Base-by-base conservation (phyloP, 2,888 invertebrate species). In the Brachypterus glaber region DNA sequence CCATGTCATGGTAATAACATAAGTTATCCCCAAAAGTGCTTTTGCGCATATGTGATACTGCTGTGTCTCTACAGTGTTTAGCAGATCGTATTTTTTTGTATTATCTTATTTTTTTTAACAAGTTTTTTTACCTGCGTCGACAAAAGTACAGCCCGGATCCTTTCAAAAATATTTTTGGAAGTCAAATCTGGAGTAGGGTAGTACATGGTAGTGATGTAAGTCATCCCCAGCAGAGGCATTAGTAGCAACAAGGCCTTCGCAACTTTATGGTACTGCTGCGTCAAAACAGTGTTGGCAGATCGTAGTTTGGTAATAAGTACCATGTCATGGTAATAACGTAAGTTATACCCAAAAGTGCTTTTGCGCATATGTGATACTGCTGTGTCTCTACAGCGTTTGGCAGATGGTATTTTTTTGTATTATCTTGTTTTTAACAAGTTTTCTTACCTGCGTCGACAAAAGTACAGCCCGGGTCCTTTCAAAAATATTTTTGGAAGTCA, bases 301-400 rank as follows among this genome's bases (percentile, higher is more conserved):
- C 91, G 77, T 3, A 93, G 74, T 58, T 95, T 93, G 17, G 91
- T 92, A 58, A 95, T 91, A 46, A 95, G 72, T 34, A 93, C 90
- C 81, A n/a, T n/a, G n/a, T n/a, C 35, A 93, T 73, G 40, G 92
- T 81, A 44, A 91, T 72, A 45, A 93, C 72, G 66, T 95, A 92
- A 2, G 91, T 92, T 50, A 91, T 82, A 32, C 93, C 93, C 45
- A 95, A 74, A 37, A 95, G 74, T 0, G 93, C 93, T 63, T 92
- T 92, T 4, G 87, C 84, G 0, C 90, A 90, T 64, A 90, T 91
- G 46, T 87, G 73, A 63, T 87, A 88, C 63, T 92, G 92, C 54
- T 89, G 84, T 3, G 90, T 89, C 65, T 93, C 92, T 34, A 85
- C 70, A 1, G 85, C 87, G 58, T 89, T 90, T 90, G 11, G 92